These are phyloP conservation scores for Crossaster papposus DNA, from an alignment of 53 echinoderm and acorn worm species.

Conservation along the genomic window DNA sequence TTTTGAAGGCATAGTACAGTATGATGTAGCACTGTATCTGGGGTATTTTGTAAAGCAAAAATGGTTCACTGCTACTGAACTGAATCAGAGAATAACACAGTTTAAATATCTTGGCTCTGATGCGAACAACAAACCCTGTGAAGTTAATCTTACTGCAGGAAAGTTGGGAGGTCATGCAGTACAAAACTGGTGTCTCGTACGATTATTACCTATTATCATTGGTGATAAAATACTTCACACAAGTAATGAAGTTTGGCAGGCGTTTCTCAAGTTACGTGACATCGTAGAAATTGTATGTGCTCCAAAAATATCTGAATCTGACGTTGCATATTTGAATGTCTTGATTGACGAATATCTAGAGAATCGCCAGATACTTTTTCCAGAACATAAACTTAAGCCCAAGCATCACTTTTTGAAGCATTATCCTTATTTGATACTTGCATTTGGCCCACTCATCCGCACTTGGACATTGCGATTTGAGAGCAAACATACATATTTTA, in stretches of 20 bases:
- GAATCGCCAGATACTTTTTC: too few species aligned
- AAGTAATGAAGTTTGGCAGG: constrained; percentile 28
- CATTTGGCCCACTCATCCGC: constrained; percentile 63
- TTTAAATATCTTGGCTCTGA: constrained; percentile 63
- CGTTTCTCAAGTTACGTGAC: constrained; percentile 32
- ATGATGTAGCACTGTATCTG: constrained; percentile 57
- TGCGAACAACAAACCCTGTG: constrained; percentile 60
- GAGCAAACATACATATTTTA: constrained; percentile 66
- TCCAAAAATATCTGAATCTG: constrained; percentile 31
- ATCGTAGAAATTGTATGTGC: constrained; percentile 52
- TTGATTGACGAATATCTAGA: constrained; percentile 22
- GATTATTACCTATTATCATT: constrained; percentile 54
- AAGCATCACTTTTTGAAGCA: constrained; percentile 6
- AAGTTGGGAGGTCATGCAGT: constrained; percentile 67
- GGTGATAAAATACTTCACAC: constrained; percentile 13
- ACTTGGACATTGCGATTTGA: constrained; percentile 64
- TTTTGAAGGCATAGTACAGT: constrained; percentile 63
- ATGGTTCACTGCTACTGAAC: constrained; percentile 52
- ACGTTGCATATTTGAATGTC: constrained; percentile 22
- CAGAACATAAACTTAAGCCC: neutral
- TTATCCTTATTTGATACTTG: constrained; percentile 43
- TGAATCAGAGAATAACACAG: constrained; percentile 56
- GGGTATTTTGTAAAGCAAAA: constrained; percentile 39
- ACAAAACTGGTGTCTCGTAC: constrained; percentile 61
- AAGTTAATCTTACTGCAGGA: constrained; percentile 58